Evolutionary conservation across 2,113 vertebrate species (phyloP).

Genomic region (Stigmatopora nigra): DNA sequence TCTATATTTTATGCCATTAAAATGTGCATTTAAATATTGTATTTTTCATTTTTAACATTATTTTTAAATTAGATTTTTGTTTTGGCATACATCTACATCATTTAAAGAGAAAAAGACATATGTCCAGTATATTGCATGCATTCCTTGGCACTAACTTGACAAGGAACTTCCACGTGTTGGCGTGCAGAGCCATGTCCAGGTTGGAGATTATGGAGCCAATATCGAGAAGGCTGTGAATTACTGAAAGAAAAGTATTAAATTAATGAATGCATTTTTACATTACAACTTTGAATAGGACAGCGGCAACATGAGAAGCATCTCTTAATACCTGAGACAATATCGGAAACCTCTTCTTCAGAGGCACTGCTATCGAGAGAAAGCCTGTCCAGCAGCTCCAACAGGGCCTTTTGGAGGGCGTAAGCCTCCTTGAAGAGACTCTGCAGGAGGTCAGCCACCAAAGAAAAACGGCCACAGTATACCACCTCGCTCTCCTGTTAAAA

Average conservation of each 20-base stretch:
- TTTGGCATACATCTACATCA: background rate
- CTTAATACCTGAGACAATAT: slow-evolving; percentile 75
- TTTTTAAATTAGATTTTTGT: background rate
- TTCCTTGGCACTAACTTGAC: slow-evolving; percentile 79
- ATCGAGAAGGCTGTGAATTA: slow-evolving; percentile 87
- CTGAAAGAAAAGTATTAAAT: slow-evolving; percentile 55
- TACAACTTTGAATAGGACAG: background rate
- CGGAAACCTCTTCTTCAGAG: slow-evolving; percentile 69
- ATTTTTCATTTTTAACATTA: background rate
- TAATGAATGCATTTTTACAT: background rate
- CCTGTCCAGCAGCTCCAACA: slow-evolving; percentile 83
- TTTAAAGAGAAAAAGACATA: background rate
- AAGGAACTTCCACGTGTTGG: slow-evolving; percentile 95
- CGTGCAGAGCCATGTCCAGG: slow-evolving; percentile 91
- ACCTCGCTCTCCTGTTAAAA: slow-evolving; percentile 81
- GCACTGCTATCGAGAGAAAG: slow-evolving; percentile 67
- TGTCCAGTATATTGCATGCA: background rate
- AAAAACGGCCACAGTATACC: slow-evolving; percentile 79
- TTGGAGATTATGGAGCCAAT: slow-evolving; percentile 85
- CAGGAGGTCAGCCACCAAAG: slow-evolving; percentile 86
- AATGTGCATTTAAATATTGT: background rate
- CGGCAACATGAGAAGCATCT: background rate
- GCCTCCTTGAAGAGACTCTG: slow-evolving; percentile 88
- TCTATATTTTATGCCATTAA: too few relatives aligned
- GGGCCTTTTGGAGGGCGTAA: slow-evolving; percentile 84